phyloP scores from a whole-genome alignment of 2,113 vertebrate genomes.

The Aepyceros melampus region DNA sequence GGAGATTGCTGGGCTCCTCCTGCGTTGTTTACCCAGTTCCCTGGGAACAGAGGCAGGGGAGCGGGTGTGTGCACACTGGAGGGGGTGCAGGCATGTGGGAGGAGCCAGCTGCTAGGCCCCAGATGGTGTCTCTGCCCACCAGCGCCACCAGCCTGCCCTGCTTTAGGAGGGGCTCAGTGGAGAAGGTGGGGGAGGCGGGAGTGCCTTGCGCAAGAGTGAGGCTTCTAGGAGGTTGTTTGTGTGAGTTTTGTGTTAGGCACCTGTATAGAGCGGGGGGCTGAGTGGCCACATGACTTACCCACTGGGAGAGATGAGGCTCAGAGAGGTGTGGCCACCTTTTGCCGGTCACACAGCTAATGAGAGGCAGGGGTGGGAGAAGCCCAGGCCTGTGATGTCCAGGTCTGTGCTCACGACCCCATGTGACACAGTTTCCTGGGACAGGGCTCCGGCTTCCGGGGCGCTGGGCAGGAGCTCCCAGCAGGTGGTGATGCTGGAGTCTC shows the following conservation, averaged over 20 bases:
- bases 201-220: fast-evolving
- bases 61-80: not conserved
- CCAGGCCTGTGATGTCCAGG: fast-evolving
- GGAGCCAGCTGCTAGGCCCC: not conserved
- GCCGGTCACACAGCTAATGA: not conserved
- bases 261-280: fast-evolving
- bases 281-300: not conserved
- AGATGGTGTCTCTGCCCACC: constrained; percentile 8
- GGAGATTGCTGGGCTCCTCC: not conserved
- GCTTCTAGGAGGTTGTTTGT: not conserved
- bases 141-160: not conserved
- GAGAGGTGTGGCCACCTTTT: not conserved
- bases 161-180: not conserved
- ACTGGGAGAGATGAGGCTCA: not conserved
- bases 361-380: not conserved
- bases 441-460: fast-evolving
- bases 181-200: not conserved
- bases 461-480: not conserved
- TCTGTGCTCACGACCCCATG: not conserved
- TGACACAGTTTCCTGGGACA: not conserved
- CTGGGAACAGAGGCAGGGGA: not conserved
- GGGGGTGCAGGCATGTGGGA: not conserved
- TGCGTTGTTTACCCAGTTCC: not conserved
- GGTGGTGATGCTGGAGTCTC: not conserved
- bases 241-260: not conserved